Evolutionary conservation across 2,113 vertebrate species (phyloP).

Genomic region (Potamarius usumacintae): DNA sequence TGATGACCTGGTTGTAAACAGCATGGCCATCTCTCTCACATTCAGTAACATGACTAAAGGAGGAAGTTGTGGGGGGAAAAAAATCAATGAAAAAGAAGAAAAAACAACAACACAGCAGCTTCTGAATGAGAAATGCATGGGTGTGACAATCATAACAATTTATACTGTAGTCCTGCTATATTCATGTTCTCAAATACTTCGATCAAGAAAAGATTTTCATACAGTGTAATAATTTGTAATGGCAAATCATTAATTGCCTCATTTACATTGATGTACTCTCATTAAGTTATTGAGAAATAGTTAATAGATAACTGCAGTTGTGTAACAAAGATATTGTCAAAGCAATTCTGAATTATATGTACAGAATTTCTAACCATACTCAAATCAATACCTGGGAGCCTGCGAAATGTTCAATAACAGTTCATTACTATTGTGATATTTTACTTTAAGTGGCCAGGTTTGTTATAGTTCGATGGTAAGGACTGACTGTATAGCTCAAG

Average conservation of each 20-base stretch:
- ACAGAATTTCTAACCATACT: background rate
- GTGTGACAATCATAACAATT: background rate
- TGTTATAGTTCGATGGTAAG: background rate
- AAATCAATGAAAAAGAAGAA: background rate
- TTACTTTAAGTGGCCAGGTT: background rate
- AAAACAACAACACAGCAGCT: background rate
- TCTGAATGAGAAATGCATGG: background rate
- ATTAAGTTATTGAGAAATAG: background rate
- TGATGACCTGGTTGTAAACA: background rate
- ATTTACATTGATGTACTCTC: background rate
- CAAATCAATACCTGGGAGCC: background rate
- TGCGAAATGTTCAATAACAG: background rate
- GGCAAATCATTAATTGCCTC: background rate
- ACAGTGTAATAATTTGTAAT: background rate
- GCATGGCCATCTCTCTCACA: background rate
- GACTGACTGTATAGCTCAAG: background rate
- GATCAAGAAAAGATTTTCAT: background rate
- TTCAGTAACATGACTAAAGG: background rate
- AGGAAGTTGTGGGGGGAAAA: background rate
- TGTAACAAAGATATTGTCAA: background rate
- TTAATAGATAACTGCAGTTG: background rate
- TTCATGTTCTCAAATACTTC: background rate
- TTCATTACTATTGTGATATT: background rate
- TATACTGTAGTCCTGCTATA: background rate
- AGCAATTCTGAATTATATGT: background rate